Evolutionary conservation across 2,113 vertebrate genomes (phyloP), one percentile per base, ranked within the genome.

Genomic region (Zapornia atra): DNA sequence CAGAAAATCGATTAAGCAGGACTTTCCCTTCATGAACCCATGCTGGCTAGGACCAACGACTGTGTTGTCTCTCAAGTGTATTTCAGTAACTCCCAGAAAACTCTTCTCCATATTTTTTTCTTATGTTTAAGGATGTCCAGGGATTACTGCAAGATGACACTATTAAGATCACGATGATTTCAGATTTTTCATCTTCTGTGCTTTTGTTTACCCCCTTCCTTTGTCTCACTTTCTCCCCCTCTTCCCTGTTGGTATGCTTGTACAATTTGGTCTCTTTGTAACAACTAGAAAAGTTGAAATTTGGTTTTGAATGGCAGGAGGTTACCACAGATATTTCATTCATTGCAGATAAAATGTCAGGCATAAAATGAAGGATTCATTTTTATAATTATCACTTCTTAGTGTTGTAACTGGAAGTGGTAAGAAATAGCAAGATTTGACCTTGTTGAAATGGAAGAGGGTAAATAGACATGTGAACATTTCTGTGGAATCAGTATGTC

Each of bases 291-390:
- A 92, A 77, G 11, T 25, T 78, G 76, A 88, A 51, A 85, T 83
- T 70, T 92, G 61, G 28, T 81, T 61, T 73, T 82, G 78, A 76
- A 61, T 61, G 34, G 60, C 64, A 93, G 28, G 56, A 87, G 66
- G 72, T 78, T 89, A 82, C 29, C 38, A 38, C 34, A 92, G 31
- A 76, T 89, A 79, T 90, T 88, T 73, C 88, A 83, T 24, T 95
- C 75, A 96, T 96, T 87, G 72, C 66, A 94, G 92, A 94, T 75
- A 76, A 96, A 97, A 97, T 86, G 64, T 54, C 71, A 94, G 42
- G 38, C 36, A 75, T 82, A 70, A 96, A 93, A 63, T 50, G 54
- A 82, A 94, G 26, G 31, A 72, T 95, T 82, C 44, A 25, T 84
- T 90, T 94, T 96, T 88, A 40, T 87, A 88, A 96, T 94, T 76